Evolutionary conservation across 2,113 vertebrate species (phyloP).

Genomic region (Ageneiosus marmoratus): DNA sequence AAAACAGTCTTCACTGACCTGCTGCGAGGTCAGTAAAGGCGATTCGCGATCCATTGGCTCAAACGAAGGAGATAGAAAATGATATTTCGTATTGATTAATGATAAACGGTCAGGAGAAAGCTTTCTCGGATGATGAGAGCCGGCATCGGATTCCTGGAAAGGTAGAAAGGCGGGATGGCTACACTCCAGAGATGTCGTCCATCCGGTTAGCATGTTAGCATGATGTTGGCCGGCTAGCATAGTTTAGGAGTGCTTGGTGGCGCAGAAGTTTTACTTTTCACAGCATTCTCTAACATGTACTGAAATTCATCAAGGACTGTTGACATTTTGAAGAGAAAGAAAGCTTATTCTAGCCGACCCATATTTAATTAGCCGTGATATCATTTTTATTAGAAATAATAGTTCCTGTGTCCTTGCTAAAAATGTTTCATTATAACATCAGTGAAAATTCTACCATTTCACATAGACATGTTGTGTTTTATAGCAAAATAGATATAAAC

Average conservation of each 20-base stretch:
- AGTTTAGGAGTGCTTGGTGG: neutral
- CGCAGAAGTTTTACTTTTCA: neutral
- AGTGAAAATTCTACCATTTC: too few relatives aligned
- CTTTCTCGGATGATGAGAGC: neutral
- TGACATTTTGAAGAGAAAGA: neutral
- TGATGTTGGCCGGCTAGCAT: neutral
- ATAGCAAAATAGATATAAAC: too few relatives aligned
- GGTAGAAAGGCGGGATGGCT: neutral
- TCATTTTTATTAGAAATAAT: too few relatives aligned
- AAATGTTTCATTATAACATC: too few relatives aligned
- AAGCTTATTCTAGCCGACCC: neutral
- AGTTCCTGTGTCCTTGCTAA: too few relatives aligned
- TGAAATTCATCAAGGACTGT: neutral
- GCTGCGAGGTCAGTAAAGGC: neutral
- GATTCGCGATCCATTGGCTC: neutral
- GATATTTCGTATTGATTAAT: constrained; percentile 39
- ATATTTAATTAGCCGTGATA: neutral
- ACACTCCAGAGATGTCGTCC: neutral
- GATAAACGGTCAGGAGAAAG: constrained; percentile 33
- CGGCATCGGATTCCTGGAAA: constrained; percentile 38
- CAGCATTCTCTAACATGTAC: neutral
- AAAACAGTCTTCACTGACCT: neutral
- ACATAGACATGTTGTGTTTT: too few relatives aligned
- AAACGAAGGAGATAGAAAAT: neutral
- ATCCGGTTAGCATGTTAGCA: constrained; percentile 9